Percentiles rank a stretch among this genome's conserved stretches.
Conservation (phyloP, 2,797 vertebrate species). For the Passerculus sandwichensis region DNA sequence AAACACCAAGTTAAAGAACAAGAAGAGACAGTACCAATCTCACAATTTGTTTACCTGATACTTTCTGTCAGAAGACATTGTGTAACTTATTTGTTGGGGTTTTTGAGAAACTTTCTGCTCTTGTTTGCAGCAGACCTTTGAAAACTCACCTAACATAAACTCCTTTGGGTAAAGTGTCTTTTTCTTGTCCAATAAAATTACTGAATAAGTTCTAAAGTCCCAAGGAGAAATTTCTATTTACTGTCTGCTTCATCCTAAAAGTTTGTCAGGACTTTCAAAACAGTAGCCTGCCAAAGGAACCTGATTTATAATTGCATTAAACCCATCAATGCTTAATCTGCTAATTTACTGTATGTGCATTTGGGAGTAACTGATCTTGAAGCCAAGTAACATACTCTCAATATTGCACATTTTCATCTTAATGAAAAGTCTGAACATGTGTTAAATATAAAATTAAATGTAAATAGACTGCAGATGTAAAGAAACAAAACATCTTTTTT, state of each 20-base stretch:
- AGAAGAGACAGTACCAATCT: neutral
- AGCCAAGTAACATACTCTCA: neutral
- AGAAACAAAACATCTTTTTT: neutral
- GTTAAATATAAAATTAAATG: neutral
- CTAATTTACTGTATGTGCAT: neutral
- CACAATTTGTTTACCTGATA: neutral
- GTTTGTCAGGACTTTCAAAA: neutral
- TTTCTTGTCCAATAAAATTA: neutral
- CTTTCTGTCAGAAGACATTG: neutral
- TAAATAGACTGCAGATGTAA: neutral
- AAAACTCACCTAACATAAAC: neutral
- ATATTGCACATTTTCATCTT: neutral
- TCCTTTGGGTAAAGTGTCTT: neutral
- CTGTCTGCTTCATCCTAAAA: neutral
- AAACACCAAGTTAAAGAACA: neutral
- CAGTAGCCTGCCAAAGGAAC: neutral
- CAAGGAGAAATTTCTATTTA: neutral
- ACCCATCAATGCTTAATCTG: neutral
- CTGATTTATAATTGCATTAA: neutral
- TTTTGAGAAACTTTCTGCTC: neutral
- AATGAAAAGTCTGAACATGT: neutral
- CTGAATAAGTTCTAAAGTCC: neutral
- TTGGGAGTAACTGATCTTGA: neutral
- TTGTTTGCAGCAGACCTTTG: neutral
- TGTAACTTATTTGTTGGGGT: neutral